These are phyloP conservation scores for Micropoecilia bifurca DNA, from an alignment of 2,797 vertebrate species.

Conservation along the genomic window DNA sequence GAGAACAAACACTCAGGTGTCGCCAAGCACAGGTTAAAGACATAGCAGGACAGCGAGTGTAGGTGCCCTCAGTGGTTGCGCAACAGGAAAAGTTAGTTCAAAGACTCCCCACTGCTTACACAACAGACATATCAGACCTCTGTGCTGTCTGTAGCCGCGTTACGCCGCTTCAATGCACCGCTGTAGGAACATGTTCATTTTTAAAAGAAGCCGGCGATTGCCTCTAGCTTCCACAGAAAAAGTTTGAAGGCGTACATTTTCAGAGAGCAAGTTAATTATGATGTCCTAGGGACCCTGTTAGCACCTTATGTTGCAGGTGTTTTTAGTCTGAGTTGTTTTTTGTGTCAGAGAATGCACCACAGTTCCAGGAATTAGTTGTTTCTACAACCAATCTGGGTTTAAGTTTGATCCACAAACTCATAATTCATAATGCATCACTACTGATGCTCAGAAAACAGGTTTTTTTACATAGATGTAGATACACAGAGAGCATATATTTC, in stretches of 20 bases:
- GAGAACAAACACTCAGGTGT: constrained; percentile 68
- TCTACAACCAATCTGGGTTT: neutral
- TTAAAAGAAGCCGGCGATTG: constrained; percentile 21
- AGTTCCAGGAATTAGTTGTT: neutral
- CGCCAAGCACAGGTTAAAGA: constrained; percentile 59
- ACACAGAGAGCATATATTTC: neutral
- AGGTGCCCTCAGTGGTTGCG: constrained; percentile 57
- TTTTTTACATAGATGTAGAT: neutral
- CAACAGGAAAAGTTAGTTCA: constrained; percentile 65
- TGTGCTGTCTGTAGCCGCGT: constrained; percentile 44
- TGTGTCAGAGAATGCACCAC: neutral
- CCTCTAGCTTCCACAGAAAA: neutral
- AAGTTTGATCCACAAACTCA: neutral
- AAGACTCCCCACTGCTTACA: constrained; percentile 58
- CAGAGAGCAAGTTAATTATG: neutral
- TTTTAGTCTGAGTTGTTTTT: neutral
- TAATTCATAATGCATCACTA: neutral
- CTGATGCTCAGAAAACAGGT: neutral
- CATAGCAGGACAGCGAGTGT: constrained; percentile 43
- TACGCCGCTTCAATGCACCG: constrained; percentile 19
- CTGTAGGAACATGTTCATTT: constrained; percentile 14
- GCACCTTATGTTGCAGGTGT: neutral
- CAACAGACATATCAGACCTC: constrained; percentile 63
- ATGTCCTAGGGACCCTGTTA: neutral
- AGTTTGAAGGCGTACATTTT: constrained; percentile 26